Conservation (phyloP, 2,113 vertebrate genomes). For the Arizona elegans region DNA sequence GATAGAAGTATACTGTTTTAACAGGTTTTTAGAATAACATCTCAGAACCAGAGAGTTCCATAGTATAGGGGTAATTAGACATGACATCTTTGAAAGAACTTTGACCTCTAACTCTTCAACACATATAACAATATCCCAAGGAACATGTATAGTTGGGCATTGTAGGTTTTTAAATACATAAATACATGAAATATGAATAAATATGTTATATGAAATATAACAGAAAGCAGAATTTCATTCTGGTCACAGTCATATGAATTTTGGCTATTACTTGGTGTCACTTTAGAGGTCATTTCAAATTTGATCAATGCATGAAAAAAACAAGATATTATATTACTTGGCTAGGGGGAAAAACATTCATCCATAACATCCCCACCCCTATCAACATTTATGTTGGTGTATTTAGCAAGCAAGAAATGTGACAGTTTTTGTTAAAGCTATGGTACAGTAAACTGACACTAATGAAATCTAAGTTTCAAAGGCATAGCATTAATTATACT, state of each 20-base stretch:
- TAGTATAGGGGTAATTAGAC: background rate
- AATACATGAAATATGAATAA: background rate
- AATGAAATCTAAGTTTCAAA: constrained; percentile 24
- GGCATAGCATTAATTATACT: constrained; percentile 19
- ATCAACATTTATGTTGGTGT: background rate
- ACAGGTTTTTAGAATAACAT: background rate
- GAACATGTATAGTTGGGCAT: background rate
- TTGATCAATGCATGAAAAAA: accelerated
- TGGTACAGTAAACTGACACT: constrained; percentile 20
- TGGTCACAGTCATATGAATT: background rate
- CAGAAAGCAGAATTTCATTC: background rate
- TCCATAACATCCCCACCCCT: background rate
- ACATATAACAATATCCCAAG: background rate
- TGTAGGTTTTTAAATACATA: background rate
- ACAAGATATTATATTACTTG: background rate
- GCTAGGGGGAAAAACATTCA: background rate
- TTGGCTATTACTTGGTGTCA: background rate
- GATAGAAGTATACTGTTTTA: background rate
- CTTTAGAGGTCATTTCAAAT: background rate
- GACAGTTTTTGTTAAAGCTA: constrained; percentile 14
- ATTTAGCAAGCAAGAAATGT: background rate
- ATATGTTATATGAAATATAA: background rate
- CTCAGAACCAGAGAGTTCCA: background rate
- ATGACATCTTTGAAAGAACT: background rate
- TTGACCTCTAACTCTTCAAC: background rate